Base-by-base conservation (phyloP, 2,888 invertebrate genomes). In the Thereva nobilitata region DNA sequence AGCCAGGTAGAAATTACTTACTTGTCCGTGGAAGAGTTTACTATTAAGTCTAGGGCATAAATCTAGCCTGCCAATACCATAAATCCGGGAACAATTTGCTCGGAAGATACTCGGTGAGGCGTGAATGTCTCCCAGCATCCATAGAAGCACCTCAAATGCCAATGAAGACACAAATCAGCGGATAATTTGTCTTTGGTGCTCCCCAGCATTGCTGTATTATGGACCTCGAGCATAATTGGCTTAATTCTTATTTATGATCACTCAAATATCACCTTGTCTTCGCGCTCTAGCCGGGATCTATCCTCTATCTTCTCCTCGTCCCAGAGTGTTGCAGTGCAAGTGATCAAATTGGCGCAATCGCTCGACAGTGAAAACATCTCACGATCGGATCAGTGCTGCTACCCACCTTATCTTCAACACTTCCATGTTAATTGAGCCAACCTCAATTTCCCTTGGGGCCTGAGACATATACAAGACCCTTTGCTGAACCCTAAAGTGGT, bases 201-300 rank as follows among this genome's bases (percentile, higher is more conserved):
- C 59, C 23, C 23, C 23, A 38, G 37, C 49, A 47, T 45, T 47
- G 47, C 47, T 10, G 59, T 23, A 59, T 59, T 59, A 59, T 59
- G 59, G 49, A 47, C 59, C 59, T 37, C 45, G 45, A 59, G 59
- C 59, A 59, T 59, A 59, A 59, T 59, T 59, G 59, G 59, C 59
- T 59, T 59, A 59, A 59, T 59, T 59, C 59, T 59, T 59, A 59
- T 59, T 59, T 59, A 59, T 59, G 59, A 59, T 59, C 59, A 59
- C 38, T 8, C 12, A 49, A 47, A 37, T 47, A 47, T 45, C 59
- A 59, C 59, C 59, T 59, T 59, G 59, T 59, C 49, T 47, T 47
- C 49, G 23, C 37, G 59, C 49, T 38, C 12, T 47, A 23, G 45
- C 34, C 9, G 40, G 47, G n/a, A 47, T 47, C 47, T 59, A 23